Percentiles rank a stretch among this genome's conserved stretches.
phyloP scores from a whole-genome alignment of 2,797 vertebrate genomes.

The Macropodus opercularis region DNA sequence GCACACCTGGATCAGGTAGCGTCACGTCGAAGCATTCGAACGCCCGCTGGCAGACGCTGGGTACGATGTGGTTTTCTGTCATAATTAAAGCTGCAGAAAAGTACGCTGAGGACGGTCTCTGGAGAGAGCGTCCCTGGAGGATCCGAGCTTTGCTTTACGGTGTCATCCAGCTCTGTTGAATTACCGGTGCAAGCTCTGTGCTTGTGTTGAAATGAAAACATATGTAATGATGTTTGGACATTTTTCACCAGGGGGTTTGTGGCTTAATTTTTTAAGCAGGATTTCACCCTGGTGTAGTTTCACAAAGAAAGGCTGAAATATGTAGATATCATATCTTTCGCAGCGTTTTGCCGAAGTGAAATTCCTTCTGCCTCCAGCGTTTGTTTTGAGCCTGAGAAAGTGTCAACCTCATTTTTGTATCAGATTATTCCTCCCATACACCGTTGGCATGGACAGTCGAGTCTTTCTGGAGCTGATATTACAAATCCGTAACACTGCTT shows the following conservation, averaged over 20 bases:
- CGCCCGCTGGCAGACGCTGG: conserved; percentile 10
- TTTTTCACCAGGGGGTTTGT: conserved; percentile 3
- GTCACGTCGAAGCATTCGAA: conserved; percentile 26
- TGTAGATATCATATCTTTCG: conserved; percentile 4
- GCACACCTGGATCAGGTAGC: conserved; percentile 88
- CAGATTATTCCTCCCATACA: not conserved
- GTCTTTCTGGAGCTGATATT: not conserved
- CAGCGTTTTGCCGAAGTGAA: not conserved
- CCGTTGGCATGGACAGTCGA: not conserved
- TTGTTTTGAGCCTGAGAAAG: not conserved
- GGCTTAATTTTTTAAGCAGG: not conserved
- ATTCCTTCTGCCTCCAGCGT: not conserved
- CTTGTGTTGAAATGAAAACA: conserved; percentile 15
- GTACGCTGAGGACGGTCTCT: conserved; percentile 2
- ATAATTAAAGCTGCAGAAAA: conserved; percentile 36
- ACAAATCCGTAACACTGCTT: no score
- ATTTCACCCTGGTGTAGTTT: not conserved
- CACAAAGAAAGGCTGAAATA: conserved; percentile 3
- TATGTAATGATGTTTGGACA: conserved; percentile 6
- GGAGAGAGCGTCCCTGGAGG: conserved; percentile 30
- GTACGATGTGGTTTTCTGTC: conserved; percentile 10
- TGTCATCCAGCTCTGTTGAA: conserved; percentile 3
- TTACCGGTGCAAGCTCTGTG: conserved; percentile 15
- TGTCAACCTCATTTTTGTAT: not conserved
- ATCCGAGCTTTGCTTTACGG: conserved; percentile 26